phyloP scores from a whole-genome alignment of 2,113 vertebrate genomes.

The Gracilinanus agilis region DNA sequence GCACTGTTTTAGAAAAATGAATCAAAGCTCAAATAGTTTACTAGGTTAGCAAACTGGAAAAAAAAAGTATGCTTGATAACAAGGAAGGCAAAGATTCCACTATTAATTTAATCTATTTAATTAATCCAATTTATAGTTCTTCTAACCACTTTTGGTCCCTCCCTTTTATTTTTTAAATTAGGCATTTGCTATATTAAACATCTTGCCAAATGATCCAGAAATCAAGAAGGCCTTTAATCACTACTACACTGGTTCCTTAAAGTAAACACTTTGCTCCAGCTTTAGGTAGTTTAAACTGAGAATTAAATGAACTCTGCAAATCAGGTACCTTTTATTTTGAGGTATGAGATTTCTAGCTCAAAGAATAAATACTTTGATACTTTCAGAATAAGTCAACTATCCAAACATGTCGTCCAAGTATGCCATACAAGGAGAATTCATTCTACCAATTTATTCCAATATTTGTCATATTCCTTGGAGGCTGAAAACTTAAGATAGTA shows the following conservation, averaged over 20 bases:
- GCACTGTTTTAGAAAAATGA: constrained; percentile 6
- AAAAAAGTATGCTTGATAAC: constrained; percentile 37
- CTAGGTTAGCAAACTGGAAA: neutral
- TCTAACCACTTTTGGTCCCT: constrained; percentile 29
- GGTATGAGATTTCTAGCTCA: neutral
- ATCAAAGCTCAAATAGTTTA: constrained; percentile 1
- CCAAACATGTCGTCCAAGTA: neutral
- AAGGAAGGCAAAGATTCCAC: constrained; percentile 34
- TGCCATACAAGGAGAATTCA: neutral
- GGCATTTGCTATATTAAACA: neutral
- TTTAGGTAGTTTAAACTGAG: constrained; percentile 26
- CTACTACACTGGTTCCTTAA: neutral
- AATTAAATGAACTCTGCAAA: constrained; percentile 26
- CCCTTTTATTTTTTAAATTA: neutral
- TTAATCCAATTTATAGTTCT: constrained; percentile 7
- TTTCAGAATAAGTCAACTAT: constrained; percentile 12
- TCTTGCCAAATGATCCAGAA: constrained; percentile 21
- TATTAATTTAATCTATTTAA: constrained; percentile 12
- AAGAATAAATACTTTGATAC: constrained; percentile 21
- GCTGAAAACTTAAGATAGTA: constrained; percentile 48
- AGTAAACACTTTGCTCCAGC: neutral
- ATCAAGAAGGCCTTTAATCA: constrained; percentile 42
- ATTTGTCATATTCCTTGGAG: neutral
- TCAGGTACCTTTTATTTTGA: constrained; percentile 41
- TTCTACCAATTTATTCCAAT: neutral